phyloP scores from a whole-genome alignment of 1,140 invertebrate genomes.

The Parapsyche elsis region DNA sequence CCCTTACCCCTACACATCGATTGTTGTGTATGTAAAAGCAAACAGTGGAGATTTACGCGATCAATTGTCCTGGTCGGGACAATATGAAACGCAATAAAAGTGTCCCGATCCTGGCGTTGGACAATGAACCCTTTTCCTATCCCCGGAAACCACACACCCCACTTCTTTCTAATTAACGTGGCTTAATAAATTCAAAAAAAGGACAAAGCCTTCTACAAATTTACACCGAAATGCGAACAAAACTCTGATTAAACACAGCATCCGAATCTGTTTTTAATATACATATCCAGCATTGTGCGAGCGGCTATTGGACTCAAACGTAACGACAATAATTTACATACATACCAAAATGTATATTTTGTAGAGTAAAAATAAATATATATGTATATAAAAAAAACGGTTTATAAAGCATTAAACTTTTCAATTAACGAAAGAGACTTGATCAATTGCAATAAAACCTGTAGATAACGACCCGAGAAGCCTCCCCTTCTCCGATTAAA shows the following conservation, averaged over 20 bases:
- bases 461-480: constrained; percentile 6
- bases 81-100: constrained; percentile 25
- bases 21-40: not conserved
- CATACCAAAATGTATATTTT: too few species aligned
- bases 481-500: not conserved
- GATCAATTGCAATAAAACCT: constrained; percentile 6
- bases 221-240: not conserved
- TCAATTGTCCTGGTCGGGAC: constrained; percentile 3
- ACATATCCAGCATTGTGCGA: not conserved
- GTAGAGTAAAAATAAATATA: too few species aligned
- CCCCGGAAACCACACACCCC: not conserved
- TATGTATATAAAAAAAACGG: too few species aligned
- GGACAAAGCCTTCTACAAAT: constrained; percentile 11
- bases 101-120: constrained; percentile 27
- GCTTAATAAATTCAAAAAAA: constrained; percentile 42
- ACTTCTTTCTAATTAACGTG: constrained; percentile 44
- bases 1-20: too few species aligned
- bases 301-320: too few species aligned
- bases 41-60: not conserved
- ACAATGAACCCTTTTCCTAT: constrained; percentile 24
- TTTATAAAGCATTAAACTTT: not conserved
- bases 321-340: too few species aligned
- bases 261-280: constrained; percentile 17
- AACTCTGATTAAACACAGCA: constrained; percentile 32
- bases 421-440: constrained; percentile 11